Percentiles rank a stretch among this genome's conserved stretches.
phyloP scores from a whole-genome alignment of 2,797 vertebrate species.

The Urophycis tenuis region DNA sequence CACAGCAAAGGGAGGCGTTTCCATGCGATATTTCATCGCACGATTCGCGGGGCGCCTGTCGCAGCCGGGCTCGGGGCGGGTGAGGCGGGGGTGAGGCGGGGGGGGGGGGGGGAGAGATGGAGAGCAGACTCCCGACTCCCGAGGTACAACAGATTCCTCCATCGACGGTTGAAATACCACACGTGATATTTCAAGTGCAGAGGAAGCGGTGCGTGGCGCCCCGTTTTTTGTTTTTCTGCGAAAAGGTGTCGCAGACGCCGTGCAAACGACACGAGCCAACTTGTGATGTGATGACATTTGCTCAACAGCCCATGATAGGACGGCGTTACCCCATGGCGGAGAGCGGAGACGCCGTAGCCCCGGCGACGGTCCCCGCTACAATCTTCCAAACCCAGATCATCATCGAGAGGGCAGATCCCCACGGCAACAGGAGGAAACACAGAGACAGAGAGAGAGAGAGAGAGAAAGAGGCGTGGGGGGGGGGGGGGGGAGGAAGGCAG shows the following conservation, averaged over 20 bases:
- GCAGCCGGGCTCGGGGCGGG: background rate
- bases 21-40: background rate
- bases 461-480: background rate
- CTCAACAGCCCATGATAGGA: background rate
- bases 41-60: background rate
- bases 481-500: background rate
- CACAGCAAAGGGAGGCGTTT: background rate
- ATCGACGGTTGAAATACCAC: background rate
- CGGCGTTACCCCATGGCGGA: background rate
- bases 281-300: background rate
- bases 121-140: background rate
- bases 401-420: background rate
- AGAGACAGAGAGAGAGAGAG: background rate
- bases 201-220: background rate
- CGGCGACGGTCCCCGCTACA: background rate
- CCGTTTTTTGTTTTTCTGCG: background rate
- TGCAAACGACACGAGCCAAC: background rate
- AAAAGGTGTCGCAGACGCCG: background rate
- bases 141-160: background rate
- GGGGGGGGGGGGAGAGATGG: background rate
- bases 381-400: constrained; percentile 39
- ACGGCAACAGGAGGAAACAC: background rate
- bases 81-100: background rate
- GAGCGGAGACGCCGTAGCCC: background rate
- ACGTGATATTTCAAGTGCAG: background rate